Evolutionary conservation across 35 echinoderm and acorn worm species (phyloP).

Genomic region (Chiridota heheva): DNA sequence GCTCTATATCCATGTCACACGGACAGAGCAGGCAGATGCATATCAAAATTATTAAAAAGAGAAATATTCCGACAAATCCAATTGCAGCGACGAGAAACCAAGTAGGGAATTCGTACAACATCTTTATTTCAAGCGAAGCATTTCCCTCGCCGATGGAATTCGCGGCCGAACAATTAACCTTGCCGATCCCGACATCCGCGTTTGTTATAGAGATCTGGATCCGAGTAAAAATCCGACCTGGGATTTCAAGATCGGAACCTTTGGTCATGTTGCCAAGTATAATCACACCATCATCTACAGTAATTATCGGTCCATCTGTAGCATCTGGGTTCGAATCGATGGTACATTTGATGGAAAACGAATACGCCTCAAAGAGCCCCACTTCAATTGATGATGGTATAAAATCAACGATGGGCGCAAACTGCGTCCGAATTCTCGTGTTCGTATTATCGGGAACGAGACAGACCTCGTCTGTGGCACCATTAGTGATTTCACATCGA

Average conservation of each 20-base stretch:
- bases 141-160: neutral
- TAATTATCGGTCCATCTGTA: neutral
- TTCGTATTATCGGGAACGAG: too few relatives aligned
- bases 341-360: neutral
- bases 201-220: neutral
- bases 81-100: constrained; percentile 20
- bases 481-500: too few relatives aligned
- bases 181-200: neutral
- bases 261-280: neutral
- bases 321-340: constrained; percentile 11
- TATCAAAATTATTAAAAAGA: neutral
- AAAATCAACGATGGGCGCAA: neutral
- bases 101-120: neutral
- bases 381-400: constrained; percentile 34
- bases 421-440: neutral
- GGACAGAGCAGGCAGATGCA: neutral
- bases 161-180: constrained; percentile 18
- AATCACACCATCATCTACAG: neutral
- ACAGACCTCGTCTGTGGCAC: too few relatives aligned
- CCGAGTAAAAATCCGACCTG: neutral
- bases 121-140: neutral
- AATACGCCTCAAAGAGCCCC: constrained; percentile 14
- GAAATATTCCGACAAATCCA: neutral
- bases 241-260: neutral
- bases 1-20: constrained; percentile 20